phyloP scores from a whole-genome alignment of 2,113 vertebrate species.

The Todiramphus chloris region DNA sequence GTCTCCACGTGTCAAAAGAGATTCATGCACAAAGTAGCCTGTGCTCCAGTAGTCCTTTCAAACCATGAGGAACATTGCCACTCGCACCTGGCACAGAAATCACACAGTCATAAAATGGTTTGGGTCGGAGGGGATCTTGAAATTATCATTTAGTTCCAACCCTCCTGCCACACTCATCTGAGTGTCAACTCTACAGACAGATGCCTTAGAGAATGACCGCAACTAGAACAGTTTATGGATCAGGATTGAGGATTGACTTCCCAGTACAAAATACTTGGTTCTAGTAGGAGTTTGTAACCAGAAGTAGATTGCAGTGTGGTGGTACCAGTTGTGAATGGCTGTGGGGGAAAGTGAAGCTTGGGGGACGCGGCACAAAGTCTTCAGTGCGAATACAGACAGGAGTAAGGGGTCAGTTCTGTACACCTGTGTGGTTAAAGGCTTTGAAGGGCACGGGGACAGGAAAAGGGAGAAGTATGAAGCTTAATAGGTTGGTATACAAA shows the following conservation, averaged over 20 bases:
- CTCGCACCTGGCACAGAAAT: background rate
- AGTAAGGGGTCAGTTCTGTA: background rate
- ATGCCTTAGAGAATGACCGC: background rate
- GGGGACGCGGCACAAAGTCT: background rate
- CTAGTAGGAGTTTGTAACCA: background rate
- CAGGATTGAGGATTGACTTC: background rate
- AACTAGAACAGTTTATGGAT: background rate
- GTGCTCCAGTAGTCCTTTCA: background rate
- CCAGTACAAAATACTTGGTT: too few species aligned
- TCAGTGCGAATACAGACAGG: background rate
- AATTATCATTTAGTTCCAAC: background rate
- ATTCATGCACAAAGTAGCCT: accelerated
- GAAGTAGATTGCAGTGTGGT: background rate
- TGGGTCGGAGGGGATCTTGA: background rate
- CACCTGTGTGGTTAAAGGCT: background rate
- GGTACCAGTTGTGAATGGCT: accelerated
- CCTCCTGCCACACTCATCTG: background rate
- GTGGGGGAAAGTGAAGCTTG: background rate
- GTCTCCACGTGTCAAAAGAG: background rate
- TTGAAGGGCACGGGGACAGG: background rate
- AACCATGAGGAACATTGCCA: accelerated
- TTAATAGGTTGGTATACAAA: background rate
- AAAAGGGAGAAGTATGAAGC: background rate
- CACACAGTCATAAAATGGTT: background rate
- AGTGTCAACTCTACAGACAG: background rate